Base-by-base conservation (phyloP, 2,797 vertebrate species). In the Myotis findleyi region DNA sequence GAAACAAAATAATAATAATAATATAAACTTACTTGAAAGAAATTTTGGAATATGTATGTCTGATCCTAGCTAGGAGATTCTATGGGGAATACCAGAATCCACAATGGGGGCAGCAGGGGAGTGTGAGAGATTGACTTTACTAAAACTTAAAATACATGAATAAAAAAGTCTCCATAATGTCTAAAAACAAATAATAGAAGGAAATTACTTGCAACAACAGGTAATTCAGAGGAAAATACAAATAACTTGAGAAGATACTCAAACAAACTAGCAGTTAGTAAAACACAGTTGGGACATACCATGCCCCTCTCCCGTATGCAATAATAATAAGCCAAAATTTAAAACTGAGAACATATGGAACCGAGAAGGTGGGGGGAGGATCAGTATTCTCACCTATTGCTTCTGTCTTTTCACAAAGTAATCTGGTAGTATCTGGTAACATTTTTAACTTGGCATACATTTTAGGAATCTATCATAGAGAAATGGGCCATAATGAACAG, bases 211-310 rank as follows among this genome's bases (percentile, higher is more conserved):
- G 9, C 3, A 36, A 64, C 23, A 80, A 92, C 8, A 59, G 18
- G 25, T 57, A 88, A 79, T 23, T 73, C 41, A 44, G 30, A 80
- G 18, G 30, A 94, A 96, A 94, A 80, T 59, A 68, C 6, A 75
- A 73, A 36, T 64, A 87, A 57, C 25, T 20, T 71, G 30, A 75
- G 41, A 89, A 89, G 27, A 86, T 27, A 21, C 8, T 73, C 77
- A 88, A 83, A 87, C 44, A 53, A 33, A 88, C 20, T 17, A 72
- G 44, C 18, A 77, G 44, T 25, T 55, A 62, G 64, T 30, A 82
- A 82, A 82, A 75, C 18, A 71, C 69, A 87, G 75, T 11, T n/a
- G 73, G 14, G 9, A 79, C 41, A 25, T 6, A 25, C 8, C n/a
- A 57, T 64, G 53, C 41, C 68, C 49, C 62, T 14, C 27, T 6